phyloP scores from a whole-genome alignment of 2,113 vertebrate species.

The Oryctolagus cuniculus region DNA sequence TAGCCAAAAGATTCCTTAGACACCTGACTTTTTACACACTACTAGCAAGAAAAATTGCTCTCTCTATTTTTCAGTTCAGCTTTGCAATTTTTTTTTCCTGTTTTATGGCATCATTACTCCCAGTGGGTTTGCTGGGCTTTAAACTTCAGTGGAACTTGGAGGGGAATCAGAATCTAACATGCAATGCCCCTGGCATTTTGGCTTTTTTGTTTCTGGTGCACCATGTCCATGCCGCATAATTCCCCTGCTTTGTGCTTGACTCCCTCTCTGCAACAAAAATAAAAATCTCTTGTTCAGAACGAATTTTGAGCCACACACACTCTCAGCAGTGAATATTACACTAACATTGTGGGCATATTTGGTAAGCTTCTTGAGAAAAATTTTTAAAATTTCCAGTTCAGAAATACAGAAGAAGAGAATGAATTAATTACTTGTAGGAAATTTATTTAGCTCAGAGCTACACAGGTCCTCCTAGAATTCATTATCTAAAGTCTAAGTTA shows the following conservation, averaged over 20 bases:
- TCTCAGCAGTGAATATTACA: no score
- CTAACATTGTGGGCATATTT: no score
- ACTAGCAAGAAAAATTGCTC: neutral
- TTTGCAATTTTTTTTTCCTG: neutral
- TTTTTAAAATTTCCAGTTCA: no score
- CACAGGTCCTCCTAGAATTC: neutral
- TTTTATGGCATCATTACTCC: neutral
- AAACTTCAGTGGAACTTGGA: neutral
- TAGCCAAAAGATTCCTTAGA: neutral
- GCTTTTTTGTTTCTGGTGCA: neutral
- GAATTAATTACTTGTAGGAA: no score
- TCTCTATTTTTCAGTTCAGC: no score
- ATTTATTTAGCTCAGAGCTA: neutral
- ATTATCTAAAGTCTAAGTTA: neutral
- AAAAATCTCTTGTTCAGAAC: no score
- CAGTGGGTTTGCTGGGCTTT: neutral
- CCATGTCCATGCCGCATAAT: no score
- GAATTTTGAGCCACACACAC: no score
- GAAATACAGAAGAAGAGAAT: no score
- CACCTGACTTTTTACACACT: neutral
- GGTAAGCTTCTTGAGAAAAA: no score
- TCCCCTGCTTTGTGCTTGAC: neutral
- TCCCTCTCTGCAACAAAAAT: neutral
- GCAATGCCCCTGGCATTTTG: neutral
- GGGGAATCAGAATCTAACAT: neutral